Evolutionary conservation across 1,140 invertebrate species (phyloP), one percentile per base, ranked within the genome.

Genomic region (Drosophila pandora): DNA sequence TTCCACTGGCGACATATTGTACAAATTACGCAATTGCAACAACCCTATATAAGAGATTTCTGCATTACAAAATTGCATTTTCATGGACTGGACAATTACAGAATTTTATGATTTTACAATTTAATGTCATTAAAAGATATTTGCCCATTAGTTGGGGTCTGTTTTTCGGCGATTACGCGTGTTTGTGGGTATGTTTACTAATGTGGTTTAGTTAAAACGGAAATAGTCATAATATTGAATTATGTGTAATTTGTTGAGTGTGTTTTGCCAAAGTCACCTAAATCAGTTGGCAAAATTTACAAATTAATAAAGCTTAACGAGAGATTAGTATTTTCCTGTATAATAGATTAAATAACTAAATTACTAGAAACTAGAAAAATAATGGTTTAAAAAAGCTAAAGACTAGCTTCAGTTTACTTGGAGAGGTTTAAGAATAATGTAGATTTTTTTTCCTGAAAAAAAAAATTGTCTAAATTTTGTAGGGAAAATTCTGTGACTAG

Each of bases 61-160:
- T 50, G 52, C 58, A 64, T 64, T 59, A 75, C 72, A 75, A 76
- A 13, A 67, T 76, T 68, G 55, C 71, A 75, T 68, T 76, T 76
- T 32, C 48, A 60, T 76, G 41, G 37, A 67, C 43, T 59, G 39
- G 65, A 49, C 71, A 75, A 76, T 76, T 76, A 76, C 62, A 68
- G 21, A 13, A 48, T 68, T 76, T 76, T 61, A 76, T 76, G 62
- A 68, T 76, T 76, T 76, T 76, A 76, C 73, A 76, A 65, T 76
- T 76, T 69, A 76, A 68, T 76, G 73, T 67, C 73, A 76, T 76
- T 76, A 76, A 76, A 72, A 75, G 71, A 76, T 67, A 76, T 69
- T 69, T 49, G 12, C 25, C 21, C 13, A 22, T 56, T 12, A 7
- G 53, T 57, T n/a, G 50, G 37, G 41, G 49, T 58, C 41, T 48